Evolutionary conservation across 2,888 invertebrate species (phyloP).

Genomic region (Leptogaster cylindrica): DNA sequence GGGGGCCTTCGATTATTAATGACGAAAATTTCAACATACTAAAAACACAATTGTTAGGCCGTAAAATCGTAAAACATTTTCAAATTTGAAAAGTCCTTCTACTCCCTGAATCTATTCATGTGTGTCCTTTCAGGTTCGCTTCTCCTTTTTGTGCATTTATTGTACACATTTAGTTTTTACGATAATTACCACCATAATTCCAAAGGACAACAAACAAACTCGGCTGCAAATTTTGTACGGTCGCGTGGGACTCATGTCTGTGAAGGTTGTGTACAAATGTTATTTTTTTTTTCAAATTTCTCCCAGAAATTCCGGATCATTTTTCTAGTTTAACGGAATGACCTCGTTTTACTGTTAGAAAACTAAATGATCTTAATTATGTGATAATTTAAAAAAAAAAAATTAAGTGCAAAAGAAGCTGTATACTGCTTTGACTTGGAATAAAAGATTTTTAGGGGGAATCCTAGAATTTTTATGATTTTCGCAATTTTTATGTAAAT

Average conservation of each 20-base stretch:
- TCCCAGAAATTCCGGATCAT: no score
- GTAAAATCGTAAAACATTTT: slow-evolving; percentile 38
- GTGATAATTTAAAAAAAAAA: no score
- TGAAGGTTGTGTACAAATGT: not conserved
- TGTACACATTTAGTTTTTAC: slow-evolving; percentile 16
- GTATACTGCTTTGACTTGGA: no score
- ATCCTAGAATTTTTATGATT: no score
- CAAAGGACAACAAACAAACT: slow-evolving; percentile 37
- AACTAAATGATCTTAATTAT: no score
- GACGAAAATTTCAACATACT: slow-evolving; percentile 30
- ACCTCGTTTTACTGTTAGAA: not conserved
- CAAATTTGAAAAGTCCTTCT: slow-evolving; percentile 4
- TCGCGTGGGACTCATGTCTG: slow-evolving; percentile 24
- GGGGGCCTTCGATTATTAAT: slow-evolving; percentile 40
- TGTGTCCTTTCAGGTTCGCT: slow-evolving; percentile 13
- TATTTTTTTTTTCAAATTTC: not conserved
- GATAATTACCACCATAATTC: slow-evolving; percentile 37
- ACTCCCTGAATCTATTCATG: slow-evolving; percentile 29
- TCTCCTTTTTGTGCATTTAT: slow-evolving; percentile 19
- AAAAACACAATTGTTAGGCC: slow-evolving; percentile 29
- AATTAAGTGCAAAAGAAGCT: no score
- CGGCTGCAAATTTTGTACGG: slow-evolving; percentile 33
- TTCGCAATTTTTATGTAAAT: no score
- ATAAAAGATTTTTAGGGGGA: no score
- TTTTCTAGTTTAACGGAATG: not conserved